Base-by-base conservation (phyloP, 2,888 invertebrate species). In the Alloplasta piceator region DNA sequence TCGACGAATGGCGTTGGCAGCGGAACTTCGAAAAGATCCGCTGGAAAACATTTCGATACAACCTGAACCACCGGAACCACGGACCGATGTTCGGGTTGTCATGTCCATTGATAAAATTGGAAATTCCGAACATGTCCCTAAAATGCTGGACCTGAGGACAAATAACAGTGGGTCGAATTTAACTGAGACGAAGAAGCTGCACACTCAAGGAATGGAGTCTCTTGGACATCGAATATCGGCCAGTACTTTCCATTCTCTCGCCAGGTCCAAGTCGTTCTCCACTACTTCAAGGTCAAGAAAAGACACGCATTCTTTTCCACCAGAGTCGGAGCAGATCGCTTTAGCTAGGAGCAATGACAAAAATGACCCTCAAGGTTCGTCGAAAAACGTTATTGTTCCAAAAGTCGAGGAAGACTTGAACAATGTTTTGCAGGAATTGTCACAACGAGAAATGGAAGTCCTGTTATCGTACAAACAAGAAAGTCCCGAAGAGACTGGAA, bases 1-100 rank as follows among this genome's bases (percentile, higher is more conserved):
- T 43, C 48, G 52, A 4, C 50, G 1, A 9, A 64, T 55, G 9
- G 12, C 55, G 50, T 41, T 50, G 14, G 12, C 36, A 4, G 36
- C 9, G 26, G 39, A 60, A 2, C 10, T 39, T 7, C 9, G 10
- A n/a, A 7, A 56, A 4, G 60, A 71, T 46, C 5, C 10, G 43
- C 41, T 55, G 9, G 48, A 41, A 9, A 60, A 10, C 16, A 16
- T 88, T 9, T 87, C 86, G 4, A 88, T 89, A 41, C 84, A 84
- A 4, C 90, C 91, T 0, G 89, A 91, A 66, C 86, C 89, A 4
- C 89, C 89, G 0, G 50, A 72, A 41, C 86, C 86, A 3, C 87
- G 86, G 36, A 39, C 83, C 4, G 90, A 90, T 46, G 80, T 87
- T 0, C 80, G 83, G 58, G 78, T 80, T 5, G 82, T 88, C 6